These are phyloP conservation scores for Saccostrea echinata DNA, from an alignment of 1,140 invertebrate genomes.

Conservation along the genomic window DNA sequence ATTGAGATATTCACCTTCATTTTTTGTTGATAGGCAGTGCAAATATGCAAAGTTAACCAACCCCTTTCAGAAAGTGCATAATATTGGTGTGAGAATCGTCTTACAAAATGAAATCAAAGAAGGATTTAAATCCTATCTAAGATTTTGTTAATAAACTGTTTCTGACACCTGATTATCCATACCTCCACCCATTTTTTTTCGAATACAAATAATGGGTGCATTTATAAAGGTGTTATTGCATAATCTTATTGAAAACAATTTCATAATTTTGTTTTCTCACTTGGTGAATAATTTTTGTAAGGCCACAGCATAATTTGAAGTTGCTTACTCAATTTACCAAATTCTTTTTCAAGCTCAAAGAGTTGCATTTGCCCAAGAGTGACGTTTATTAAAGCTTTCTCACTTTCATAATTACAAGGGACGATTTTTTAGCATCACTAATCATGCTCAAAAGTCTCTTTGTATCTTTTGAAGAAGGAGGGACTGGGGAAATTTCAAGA, in stretches of 20 bases:
- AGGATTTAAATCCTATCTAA: not conserved
- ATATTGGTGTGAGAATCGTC: not conserved
- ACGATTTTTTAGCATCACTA: conserved; percentile 11
- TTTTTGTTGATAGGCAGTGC: conserved; percentile 9
- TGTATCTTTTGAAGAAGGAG: not conserved
- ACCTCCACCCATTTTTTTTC: not conserved
- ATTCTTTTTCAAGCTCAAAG: not conserved
- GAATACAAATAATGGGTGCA: not conserved
- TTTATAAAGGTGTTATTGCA: not conserved
- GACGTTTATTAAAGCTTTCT: not conserved
- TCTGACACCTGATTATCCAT: not conserved
- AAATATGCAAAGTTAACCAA: not conserved
- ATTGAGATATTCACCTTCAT: conserved; percentile 14
- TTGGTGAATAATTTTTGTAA: not conserved
- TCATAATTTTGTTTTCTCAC: not conserved
- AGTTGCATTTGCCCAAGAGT: not conserved
- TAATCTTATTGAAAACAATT: not conserved
- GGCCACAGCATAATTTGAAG: not conserved
- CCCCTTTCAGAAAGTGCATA: not conserved
- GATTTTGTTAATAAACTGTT: not conserved
- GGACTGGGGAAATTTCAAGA: conserved; percentile 5
- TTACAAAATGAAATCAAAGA: conserved; percentile 4
- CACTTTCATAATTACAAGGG: conserved; percentile 11
- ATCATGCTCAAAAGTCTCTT: not conserved
- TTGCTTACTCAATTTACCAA: not conserved